A percentile compares a stretch with the other conserved stretches of the same genome.
phyloP scores from a whole-genome alignment of 2,888 invertebrate genomes.

The Plebejus melissa region DNA sequence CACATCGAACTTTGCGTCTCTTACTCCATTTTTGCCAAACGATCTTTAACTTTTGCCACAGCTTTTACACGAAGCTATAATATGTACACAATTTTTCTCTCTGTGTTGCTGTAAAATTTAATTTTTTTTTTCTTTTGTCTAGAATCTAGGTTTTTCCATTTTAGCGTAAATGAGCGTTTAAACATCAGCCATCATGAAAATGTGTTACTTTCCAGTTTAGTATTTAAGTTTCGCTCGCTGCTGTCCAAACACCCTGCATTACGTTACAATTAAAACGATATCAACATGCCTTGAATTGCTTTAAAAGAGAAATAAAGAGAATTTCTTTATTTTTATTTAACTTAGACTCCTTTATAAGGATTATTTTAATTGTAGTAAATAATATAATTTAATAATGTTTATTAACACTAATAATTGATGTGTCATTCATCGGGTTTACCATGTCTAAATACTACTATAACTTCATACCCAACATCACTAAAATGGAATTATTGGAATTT shows the following conservation, averaged over 20 bases:
- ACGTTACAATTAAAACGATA: neutral
- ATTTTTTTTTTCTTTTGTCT: neutral
- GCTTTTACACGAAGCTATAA: neutral
- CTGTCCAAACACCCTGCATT: neutral
- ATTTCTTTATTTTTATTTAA: neutral
- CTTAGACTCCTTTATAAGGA: neutral
- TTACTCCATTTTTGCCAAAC: no score
- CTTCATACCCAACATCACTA: no score
- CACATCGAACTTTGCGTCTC: no score
- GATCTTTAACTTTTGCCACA: no score
- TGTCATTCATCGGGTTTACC: neutral
- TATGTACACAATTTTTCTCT: neutral
- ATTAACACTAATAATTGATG: neutral
- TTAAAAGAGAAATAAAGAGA: neutral
- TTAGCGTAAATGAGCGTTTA: constrained; percentile 1
- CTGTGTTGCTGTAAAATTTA: neutral
- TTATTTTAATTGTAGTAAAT: neutral
- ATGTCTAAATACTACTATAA: no score
- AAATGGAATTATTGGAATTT: neutral
- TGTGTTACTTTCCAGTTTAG: constrained; percentile 1
- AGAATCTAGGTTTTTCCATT: neutral
- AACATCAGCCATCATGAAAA: neutral
- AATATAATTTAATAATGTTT: no score
- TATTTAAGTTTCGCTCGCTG: neutral
- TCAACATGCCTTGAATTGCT: neutral